These are phyloP conservation scores for Ischnus inquisitorius DNA, from an alignment of 2,888 invertebrate genomes.

Conservation along the genomic window DNA sequence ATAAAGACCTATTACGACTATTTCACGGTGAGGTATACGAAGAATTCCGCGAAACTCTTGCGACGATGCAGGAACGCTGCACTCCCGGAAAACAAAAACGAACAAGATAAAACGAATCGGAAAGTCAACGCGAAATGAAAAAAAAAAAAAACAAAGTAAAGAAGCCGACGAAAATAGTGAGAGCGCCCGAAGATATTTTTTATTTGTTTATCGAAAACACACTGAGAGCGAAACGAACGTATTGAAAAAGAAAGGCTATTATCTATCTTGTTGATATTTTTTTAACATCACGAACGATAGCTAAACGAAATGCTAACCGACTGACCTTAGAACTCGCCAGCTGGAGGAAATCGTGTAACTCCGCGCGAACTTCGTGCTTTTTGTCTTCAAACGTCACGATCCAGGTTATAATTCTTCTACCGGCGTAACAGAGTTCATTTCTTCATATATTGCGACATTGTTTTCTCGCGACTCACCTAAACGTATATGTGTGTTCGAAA, in stretches of 20 bases:
- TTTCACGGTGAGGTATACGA: background rate
- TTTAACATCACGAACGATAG: slow-evolving; percentile 68
- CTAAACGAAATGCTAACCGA: slow-evolving; percentile 72
- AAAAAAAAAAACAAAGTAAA: slow-evolving; percentile 27
- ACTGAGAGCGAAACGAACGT: slow-evolving; percentile 44
- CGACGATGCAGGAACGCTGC: background rate
- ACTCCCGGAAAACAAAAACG: background rate
- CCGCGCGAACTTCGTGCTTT: slow-evolving; percentile 22
- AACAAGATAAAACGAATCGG: background rate
- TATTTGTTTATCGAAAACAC: slow-evolving; percentile 65
- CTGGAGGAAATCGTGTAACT: slow-evolving; percentile 71
- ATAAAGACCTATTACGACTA: slow-evolving; percentile 16
- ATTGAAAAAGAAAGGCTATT: slow-evolving; percentile 58
- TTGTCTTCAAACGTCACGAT: background rate
- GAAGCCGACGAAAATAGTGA: slow-evolving; percentile 20
- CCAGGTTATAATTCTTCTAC: background rate
- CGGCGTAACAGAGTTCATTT: background rate
- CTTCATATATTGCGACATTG: background rate
- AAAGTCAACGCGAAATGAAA: slow-evolving; percentile 30
- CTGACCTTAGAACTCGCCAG: slow-evolving; percentile 73
- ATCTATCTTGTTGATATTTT: slow-evolving; percentile 74
- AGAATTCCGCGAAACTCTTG: background rate
- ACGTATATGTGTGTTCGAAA: background rate
- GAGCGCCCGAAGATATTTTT: slow-evolving; percentile 61
- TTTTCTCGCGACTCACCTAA: background rate